These are phyloP conservation scores for Eubasilissa splendida DNA, from an alignment of 2,888 invertebrate genomes.

Conservation along the genomic window DNA sequence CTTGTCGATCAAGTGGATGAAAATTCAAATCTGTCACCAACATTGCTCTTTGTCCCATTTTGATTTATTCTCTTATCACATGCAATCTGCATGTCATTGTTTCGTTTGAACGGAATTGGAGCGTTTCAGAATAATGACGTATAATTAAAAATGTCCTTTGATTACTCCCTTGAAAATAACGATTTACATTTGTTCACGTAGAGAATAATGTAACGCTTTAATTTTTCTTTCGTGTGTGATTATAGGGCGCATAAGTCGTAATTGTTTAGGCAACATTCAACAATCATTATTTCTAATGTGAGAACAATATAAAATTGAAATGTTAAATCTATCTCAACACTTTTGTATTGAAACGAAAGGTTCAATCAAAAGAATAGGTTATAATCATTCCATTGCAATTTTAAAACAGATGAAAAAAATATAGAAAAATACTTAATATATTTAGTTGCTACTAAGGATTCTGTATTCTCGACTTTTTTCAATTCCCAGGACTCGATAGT, in stretches of 20 bases:
- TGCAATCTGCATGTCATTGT: not conserved
- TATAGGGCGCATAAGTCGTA: not conserved
- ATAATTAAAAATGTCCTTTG: not conserved
- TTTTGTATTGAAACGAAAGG: not conserved
- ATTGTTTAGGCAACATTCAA: not conserved
- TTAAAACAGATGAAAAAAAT: too few species aligned
- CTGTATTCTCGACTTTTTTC: too few species aligned
- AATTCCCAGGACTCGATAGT: too few species aligned
- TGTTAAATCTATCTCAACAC: not conserved
- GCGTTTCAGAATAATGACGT: not conserved
- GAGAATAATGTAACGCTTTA: not conserved
- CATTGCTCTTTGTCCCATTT: not conserved
- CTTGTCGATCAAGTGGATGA: not conserved
- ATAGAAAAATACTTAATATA: too few species aligned
- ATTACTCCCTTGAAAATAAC: not conserved
- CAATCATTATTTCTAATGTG: constrained; percentile 5
- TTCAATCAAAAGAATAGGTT: too few species aligned
- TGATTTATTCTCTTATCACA: constrained; percentile 4
- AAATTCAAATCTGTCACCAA: not conserved
- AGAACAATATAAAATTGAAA: constrained; percentile 5
- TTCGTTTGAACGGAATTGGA: not conserved
- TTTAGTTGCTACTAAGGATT: too few species aligned
- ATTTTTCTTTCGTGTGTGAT: constrained; percentile 5
- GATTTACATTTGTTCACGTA: not conserved
- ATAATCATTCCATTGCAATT: too few species aligned